Evolutionary conservation across 2,113 vertebrate genomes (phyloP), one percentile per base, ranked within the genome.

Genomic region (Gulo gulo): DNA sequence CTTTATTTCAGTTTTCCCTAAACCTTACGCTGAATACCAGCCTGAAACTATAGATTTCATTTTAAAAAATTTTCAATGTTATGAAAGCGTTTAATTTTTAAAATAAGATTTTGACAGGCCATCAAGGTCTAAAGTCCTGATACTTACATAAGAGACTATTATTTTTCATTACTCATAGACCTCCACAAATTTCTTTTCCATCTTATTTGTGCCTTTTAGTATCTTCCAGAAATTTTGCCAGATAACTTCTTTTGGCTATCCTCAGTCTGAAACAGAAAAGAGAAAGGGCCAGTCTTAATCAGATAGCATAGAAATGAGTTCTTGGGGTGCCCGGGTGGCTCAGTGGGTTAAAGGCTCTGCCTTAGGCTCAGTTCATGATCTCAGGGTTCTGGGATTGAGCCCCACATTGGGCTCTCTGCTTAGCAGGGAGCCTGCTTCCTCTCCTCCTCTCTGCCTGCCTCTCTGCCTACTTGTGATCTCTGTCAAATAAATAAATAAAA

Each of bases 71-170:
- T n/a, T 31, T 81, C 74, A 55, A 39, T 69, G 14, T n/a, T 91
- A 88, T 26, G 23, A 31, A 88, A 79, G 24, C 79, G 6, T 92
- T 88, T 96, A 87, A 78, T 94, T 96, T 91, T 91, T 88, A 94
- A 92, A 36, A 9, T 95, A 87, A 87, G 29, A 92, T 52, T 59
- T 15, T 89, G 73, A 81, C 31, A 94, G 47, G 6, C 69, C 39
- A 85, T 78, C 29, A 81, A 50, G n/a, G 15, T 59, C 50, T 31
- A 31, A 90, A 80, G 88, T 95, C 55, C 83, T 57, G 79, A 55
- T 88, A 63, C 14, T 78, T 80, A 52, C 34, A 23, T 39, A 45
- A 63, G 42, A 92, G 29, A 86, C 57, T 52, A n/a, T 86, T 80
- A 34, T 34, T 78, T 79, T 47, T 63, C 13, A 14, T 47, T 79